Conservation (phyloP, 2,797 vertebrate species). For the Salmo trutta region DNA sequence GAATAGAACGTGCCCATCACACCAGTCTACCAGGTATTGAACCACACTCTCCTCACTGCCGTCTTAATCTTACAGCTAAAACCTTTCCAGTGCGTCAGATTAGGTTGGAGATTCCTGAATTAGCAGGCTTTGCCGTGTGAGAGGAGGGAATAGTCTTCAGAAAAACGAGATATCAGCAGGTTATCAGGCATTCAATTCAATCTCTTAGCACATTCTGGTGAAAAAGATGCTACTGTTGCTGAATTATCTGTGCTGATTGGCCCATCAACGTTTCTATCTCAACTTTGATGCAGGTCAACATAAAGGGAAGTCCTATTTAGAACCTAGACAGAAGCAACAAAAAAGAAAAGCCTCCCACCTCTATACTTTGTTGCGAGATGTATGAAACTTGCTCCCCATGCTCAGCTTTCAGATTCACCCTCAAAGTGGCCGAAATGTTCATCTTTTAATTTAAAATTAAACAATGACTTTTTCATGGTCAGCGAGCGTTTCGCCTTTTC, state of each 20-base stretch:
- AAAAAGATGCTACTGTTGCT: constrained; percentile 3
- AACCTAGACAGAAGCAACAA: neutral
- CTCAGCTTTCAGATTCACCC: constrained; percentile 1
- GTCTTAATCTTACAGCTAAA: constrained; percentile 9
- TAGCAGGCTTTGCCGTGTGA: constrained; percentile 47
- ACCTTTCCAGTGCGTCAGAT: constrained; percentile 52
- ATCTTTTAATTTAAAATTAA: too few species aligned
- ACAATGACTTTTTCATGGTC: too few species aligned
- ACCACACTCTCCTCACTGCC: neutral
- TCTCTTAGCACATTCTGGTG: constrained; percentile 8
- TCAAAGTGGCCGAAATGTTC: neutral
- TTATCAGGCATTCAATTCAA: constrained; percentile 9
- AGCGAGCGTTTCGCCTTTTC: too few species aligned
- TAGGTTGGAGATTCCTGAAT: constrained; percentile 54
- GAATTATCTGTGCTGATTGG: constrained; percentile 6
- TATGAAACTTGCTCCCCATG: constrained; percentile 1
- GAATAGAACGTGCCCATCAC: too few species aligned
- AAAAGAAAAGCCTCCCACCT: constrained; percentile 1
- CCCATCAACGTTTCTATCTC: neutral
- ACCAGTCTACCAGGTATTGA: neutral
- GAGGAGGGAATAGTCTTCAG: neutral
- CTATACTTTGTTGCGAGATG: neutral
- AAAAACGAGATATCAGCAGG: neutral
- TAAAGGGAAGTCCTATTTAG: neutral
- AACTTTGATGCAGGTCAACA: neutral